A percentile compares a stretch with the other conserved stretches of the same genome.
These are phyloP conservation scores for Pycnomerus fuliginosus DNA, from an alignment of 2,888 invertebrate species.

Conservation along the genomic window DNA sequence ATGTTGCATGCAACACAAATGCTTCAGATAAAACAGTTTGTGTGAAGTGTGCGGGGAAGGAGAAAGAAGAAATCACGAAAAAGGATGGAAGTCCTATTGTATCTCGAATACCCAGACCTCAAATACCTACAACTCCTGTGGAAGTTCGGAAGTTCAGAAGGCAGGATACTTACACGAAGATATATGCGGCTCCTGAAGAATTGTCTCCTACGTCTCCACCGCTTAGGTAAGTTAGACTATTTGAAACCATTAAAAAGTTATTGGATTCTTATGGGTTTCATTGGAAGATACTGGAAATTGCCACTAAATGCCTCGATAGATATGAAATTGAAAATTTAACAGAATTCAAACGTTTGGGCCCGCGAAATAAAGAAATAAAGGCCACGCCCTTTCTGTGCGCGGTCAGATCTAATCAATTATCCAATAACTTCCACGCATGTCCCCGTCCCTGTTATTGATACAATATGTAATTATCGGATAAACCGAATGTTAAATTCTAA, in stretches of 20 bases:
- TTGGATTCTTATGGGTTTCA: not conserved
- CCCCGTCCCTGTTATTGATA: too few species aligned
- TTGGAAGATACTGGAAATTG: too few species aligned
- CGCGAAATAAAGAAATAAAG: too few species aligned
- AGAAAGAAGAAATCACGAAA: slow-evolving; percentile 35
- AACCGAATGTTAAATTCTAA: slow-evolving; percentile 43
- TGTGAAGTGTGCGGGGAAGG: slow-evolving; percentile 38
- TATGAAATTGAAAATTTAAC: too few species aligned
- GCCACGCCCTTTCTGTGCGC: too few species aligned
- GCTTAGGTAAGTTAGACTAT: slow-evolving; percentile 9
- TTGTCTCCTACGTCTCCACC: slow-evolving; percentile 8
- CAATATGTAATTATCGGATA: too few species aligned
- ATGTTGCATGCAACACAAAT: slow-evolving; percentile 36
- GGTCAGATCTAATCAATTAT: too few species aligned
- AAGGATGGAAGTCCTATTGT: slow-evolving; percentile 39
- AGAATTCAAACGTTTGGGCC: too few species aligned
- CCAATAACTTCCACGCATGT: too few species aligned
- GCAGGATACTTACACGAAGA: slow-evolving; percentile 53
- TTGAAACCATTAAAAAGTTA: not conserved
- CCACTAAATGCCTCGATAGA: too few species aligned
- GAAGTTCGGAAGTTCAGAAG: slow-evolving; percentile 49
- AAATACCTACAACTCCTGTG: slow-evolving; percentile 44
- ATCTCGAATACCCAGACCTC: slow-evolving; percentile 48
- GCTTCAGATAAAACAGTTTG: slow-evolving; percentile 26
- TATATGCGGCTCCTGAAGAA: slow-evolving; percentile 36